phyloP scores from a whole-genome alignment of 2,113 vertebrate species.

The Lipophrys pholis region DNA sequence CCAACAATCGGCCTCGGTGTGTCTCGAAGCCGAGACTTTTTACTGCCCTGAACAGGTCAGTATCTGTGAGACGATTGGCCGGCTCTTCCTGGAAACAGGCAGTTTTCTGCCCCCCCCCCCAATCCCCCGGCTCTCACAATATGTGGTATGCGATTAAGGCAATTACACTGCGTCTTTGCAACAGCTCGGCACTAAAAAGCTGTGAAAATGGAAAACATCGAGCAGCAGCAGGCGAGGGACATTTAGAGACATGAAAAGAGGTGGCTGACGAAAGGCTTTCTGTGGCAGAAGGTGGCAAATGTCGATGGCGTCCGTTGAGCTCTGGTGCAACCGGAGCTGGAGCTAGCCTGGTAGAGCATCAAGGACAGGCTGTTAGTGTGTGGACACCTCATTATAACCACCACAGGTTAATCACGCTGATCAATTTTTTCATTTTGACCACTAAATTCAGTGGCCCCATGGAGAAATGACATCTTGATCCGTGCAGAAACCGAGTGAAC shows the following conservation, averaged over 20 bases:
- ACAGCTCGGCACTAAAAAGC: conserved; percentile 16
- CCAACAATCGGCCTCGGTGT: conserved; percentile 10
- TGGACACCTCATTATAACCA: background rate
- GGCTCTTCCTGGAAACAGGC: conserved; percentile 25
- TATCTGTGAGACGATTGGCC: conserved; percentile 20
- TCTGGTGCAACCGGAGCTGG: background rate
- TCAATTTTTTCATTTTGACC: conserved; percentile 23
- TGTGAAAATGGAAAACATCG: background rate
- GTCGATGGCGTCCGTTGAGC: conserved; percentile 24
- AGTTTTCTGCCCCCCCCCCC: background rate
- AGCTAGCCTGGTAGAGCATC: conserved; percentile 1
- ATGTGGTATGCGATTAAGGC: conserved; percentile 36
- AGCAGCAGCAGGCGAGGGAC: background rate
- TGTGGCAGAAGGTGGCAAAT: conserved; percentile 21
- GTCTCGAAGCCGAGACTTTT: conserved; percentile 31
- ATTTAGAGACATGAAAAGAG: conserved; percentile 15
- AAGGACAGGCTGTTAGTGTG: conserved; percentile 1
- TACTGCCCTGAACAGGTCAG: conserved; percentile 35
- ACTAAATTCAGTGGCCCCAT: background rate
- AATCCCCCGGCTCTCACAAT: background rate
- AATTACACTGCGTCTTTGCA: conserved; percentile 53
- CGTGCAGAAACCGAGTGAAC: conserved; percentile 4
- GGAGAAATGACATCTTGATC: conserved; percentile 5
- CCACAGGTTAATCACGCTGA: conserved; percentile 1
- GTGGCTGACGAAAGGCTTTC: conserved; percentile 10